These are phyloP conservation scores for Synodontis membranacea DNA, from an alignment of 2,113 vertebrate genomes.

Conservation along the genomic window DNA sequence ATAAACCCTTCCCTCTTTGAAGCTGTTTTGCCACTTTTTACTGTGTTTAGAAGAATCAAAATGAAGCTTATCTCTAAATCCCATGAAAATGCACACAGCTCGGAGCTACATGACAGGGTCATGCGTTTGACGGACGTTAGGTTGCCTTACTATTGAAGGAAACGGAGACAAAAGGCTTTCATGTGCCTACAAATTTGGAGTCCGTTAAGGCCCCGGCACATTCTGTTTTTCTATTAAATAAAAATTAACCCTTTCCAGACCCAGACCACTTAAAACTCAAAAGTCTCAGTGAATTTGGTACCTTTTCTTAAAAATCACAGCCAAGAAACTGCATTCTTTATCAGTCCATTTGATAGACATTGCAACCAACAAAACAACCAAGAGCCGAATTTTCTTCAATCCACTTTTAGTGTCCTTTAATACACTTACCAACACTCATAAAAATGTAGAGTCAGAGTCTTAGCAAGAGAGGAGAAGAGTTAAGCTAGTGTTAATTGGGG, in stretches of 20 bases:
- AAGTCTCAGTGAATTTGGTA: background rate
- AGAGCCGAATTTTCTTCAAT: background rate
- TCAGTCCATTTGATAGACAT: background rate
- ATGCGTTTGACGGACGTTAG: slow-evolving; percentile 1
- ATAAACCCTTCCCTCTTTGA: slow-evolving; percentile 18
- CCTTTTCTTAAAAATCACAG: background rate
- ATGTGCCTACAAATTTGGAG: slow-evolving; percentile 23
- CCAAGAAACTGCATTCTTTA: background rate
- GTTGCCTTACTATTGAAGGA: slow-evolving; percentile 12
- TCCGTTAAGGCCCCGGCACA: slow-evolving; percentile 25
- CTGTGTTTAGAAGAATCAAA: slow-evolving; percentile 18
- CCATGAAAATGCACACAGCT: background rate
- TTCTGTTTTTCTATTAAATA: background rate
- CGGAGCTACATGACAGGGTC: background rate
- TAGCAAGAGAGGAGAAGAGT: background rate
- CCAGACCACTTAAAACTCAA: background rate
- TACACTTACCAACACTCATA: background rate
- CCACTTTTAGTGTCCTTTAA: background rate
- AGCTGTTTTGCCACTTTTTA: background rate
- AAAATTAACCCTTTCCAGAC: background rate
- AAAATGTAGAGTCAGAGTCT: background rate
- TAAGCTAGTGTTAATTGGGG: background rate
- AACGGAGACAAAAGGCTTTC: slow-evolving; percentile 19
- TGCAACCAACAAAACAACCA: background rate
- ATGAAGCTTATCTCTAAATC: slow-evolving; percentile 9